Conservation (phyloP, 2,888 invertebrate genomes). For the Limnephilus marmoratus region DNA sequence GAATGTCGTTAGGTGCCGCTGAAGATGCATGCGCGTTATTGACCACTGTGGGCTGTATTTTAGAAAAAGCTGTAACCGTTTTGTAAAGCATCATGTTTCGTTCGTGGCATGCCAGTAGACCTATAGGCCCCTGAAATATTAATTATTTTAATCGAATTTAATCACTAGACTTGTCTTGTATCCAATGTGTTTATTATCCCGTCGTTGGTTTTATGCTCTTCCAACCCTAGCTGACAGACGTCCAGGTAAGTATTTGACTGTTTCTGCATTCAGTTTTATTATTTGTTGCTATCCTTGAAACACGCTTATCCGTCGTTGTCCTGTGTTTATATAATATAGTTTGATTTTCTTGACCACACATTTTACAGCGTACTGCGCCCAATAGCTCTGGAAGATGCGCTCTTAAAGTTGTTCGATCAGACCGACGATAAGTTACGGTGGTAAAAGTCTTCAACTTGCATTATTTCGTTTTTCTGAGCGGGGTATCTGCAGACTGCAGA, state of each 20-base stretch:
- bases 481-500: neutral
- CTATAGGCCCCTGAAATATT: conserved; percentile 10
- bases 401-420: neutral
- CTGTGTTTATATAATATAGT: neutral
- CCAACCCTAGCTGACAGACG: neutral
- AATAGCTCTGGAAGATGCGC: neutral
- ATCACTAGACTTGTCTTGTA: neutral
- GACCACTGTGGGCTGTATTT: neutral
- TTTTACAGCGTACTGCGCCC: neutral
- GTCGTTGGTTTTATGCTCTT: neutral
- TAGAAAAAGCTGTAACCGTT: conserved; percentile 4
- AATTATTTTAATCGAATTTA: neutral
- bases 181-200: neutral
- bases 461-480: neutral
- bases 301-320: conserved; percentile 17
- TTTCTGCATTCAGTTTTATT: neutral
- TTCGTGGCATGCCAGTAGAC: conserved; percentile 21
- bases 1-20: neutral
- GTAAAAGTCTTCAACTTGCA: neutral
- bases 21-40: neutral
- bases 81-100: conserved; percentile 29
- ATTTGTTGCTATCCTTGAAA: neutral
- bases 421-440: neutral
- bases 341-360: neutral
- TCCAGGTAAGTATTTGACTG: conserved; percentile 22